A percentile compares a stretch with the other conserved stretches of the same genome.
Conservation (phyloP, 2,888 invertebrate species). For the Nysson spinosus region DNA sequence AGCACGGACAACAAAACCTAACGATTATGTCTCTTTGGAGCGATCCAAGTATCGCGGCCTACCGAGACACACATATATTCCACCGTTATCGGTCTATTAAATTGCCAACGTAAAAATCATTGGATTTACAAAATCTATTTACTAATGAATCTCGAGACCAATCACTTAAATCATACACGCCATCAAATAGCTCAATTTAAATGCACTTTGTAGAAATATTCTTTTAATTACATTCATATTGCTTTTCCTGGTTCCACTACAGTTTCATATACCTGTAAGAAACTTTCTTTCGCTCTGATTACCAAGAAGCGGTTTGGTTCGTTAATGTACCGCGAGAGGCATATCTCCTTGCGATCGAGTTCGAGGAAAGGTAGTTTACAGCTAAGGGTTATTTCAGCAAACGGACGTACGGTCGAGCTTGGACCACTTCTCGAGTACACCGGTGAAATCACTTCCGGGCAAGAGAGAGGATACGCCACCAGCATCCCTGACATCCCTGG, state of each 20-base stretch:
- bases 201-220: no score
- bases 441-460: slow-evolving; percentile 73
- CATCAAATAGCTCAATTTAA: no score
- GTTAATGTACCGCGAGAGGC: no score
- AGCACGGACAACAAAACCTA: slow-evolving; percentile 11
- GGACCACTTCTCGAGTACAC: slow-evolving; percentile 75
- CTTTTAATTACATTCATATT: no score
- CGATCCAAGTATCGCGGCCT: slow-evolving; percentile 27
- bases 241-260: no score
- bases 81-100: slow-evolving; percentile 1
- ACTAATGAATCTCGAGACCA: no score
- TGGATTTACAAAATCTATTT: no score
- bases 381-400: slow-evolving; percentile 64
- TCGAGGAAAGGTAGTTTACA: not conserved
- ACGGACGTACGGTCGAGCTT: slow-evolving; percentile 75
- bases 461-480: slow-evolving; percentile 76
- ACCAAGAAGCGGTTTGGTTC: no score
- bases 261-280: no score
- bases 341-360: no score
- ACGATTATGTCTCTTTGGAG: slow-evolving; percentile 25
- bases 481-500: slow-evolving; percentile 73
- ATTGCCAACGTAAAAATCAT: not conserved
- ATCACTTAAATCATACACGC: no score
- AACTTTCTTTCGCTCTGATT: no score
- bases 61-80: slow-evolving; percentile 6